These are phyloP conservation scores for Oasisia sp. DNA, from an alignment of 2,888 invertebrate genomes.

Conservation along the genomic window DNA sequence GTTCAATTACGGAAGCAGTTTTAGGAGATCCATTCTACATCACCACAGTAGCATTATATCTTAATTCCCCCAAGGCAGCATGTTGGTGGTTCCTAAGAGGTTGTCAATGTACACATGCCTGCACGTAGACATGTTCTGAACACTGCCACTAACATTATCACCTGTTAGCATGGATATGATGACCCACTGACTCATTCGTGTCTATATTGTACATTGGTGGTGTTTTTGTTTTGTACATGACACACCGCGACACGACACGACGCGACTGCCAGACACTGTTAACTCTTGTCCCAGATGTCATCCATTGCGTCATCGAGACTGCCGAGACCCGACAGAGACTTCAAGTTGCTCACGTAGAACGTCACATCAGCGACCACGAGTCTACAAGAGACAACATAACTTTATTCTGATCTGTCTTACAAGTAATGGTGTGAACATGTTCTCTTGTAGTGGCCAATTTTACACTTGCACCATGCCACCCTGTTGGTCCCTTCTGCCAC, in stretches of 20 bases:
- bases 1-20: too few species aligned
- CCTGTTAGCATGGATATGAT: not conserved
- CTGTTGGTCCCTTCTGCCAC: too few species aligned
- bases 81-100: too few species aligned
- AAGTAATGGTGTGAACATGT: too few species aligned
- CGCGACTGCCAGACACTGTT: slow-evolving; percentile 21
- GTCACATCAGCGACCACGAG: slow-evolving; percentile 62
- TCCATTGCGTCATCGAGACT: slow-evolving; percentile 45
- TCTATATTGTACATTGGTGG: not conserved
- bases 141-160: not conserved
- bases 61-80: not conserved
- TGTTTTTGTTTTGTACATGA: not conserved
- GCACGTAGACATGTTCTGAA: not conserved
- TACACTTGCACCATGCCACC: too few species aligned
- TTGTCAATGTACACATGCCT: too few species aligned
- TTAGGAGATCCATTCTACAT: too few species aligned
- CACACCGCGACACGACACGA: not conserved
- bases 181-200: too few species aligned
- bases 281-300: slow-evolving; percentile 42
- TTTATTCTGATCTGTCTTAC: not conserved
- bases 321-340: slow-evolving; percentile 57
- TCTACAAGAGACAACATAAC: slow-evolving; percentile 45
- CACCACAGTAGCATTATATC: not conserved
- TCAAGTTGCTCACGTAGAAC: slow-evolving; percentile 61
- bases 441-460: too few species aligned